Conservation (phyloP, 2,113 vertebrate species). For the Pogona vitticeps region DNA sequence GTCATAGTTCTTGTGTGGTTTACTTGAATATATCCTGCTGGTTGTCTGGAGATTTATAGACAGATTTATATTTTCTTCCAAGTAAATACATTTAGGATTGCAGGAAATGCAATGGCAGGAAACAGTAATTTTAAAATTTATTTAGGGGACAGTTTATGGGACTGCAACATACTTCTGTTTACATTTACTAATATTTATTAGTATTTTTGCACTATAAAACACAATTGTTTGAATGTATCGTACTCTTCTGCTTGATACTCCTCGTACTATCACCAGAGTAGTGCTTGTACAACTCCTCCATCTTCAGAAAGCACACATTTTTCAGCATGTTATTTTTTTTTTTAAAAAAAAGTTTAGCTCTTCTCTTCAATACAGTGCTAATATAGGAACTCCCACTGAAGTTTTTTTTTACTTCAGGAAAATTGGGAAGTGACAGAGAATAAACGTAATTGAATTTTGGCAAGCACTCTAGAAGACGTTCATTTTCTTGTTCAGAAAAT, state of each 20-base stretch:
- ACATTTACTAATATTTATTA: no score
- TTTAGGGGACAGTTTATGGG: no score
- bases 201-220: no score
- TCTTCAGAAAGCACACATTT: background rate
- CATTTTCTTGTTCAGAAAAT: background rate
- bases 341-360: background rate
- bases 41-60: conserved; percentile 12
- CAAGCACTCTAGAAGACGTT: background rate
- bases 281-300: no score
- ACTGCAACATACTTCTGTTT: no score
- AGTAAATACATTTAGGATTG: background rate
- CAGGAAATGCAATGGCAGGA: background rate
- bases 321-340: background rate
- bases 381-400: background rate
- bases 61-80: background rate
- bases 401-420: background rate
- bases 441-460: background rate
- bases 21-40: conserved; percentile 33
- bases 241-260: no score
- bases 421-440: background rate
- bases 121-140: background rate
- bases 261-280: no score
- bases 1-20: conserved; percentile 56
- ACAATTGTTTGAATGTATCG: no score
- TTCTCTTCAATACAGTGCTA: background rate